Conservation (phyloP, 2,113 vertebrate species). For the Corydoras maculifer region DNA sequence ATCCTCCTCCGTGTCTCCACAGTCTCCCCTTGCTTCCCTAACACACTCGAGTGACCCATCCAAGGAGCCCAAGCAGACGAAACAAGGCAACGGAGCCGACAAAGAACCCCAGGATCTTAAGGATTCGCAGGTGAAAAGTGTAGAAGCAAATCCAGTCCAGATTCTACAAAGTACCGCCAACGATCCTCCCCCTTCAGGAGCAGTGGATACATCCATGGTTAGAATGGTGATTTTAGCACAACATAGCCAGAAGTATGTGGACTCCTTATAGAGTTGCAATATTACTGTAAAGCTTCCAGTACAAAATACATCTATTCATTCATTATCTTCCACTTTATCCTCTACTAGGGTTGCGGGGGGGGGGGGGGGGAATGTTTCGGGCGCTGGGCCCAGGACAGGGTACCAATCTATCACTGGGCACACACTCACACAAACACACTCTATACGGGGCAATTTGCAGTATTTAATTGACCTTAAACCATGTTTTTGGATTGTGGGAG, state of each 20-base stretch:
- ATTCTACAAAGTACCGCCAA: background rate
- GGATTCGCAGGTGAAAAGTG: conserved; percentile 25
- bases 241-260: background rate
- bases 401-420: no score
- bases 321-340: no score
- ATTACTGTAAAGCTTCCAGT: no score
- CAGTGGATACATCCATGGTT: conserved; percentile 16
- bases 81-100: conserved; percentile 16
- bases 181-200: background rate
- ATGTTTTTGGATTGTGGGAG: no score
- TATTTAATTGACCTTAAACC: no score
- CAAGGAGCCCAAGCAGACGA: conserved; percentile 13
- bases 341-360: no score
- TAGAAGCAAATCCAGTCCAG: conserved; percentile 43
- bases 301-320: no score
- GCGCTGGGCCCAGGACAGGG: no score
- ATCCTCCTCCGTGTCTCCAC: conserved; percentile 23
- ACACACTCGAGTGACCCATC: conserved; percentile 21
- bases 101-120: conserved; percentile 35
- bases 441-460: no score
- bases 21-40: conserved; percentile 26
- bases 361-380: no score
- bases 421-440: no score
- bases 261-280: no score
- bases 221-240: background rate